Percentiles rank a stretch among this genome's conserved stretches.
Conservation (phyloP, 2,888 invertebrate species). For the Drosophila falleni region DNA sequence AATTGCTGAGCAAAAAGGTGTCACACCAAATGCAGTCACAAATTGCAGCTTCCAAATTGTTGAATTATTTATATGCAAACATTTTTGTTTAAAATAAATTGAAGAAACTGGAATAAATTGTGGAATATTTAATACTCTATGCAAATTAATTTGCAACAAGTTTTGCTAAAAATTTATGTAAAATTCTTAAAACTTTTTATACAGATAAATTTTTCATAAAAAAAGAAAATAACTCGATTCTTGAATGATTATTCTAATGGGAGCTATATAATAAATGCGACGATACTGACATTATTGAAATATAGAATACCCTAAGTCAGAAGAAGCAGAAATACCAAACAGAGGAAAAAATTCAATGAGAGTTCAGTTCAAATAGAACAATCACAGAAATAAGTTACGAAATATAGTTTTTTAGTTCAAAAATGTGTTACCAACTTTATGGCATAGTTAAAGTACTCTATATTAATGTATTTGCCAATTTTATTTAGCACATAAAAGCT, state of each 20-base stretch:
- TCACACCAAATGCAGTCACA: conserved; percentile 21
- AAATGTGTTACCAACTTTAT: not conserved
- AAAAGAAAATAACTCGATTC: no score
- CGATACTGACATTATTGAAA: no score
- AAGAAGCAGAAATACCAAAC: no score
- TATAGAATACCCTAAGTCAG: no score
- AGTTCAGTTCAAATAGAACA: no score
- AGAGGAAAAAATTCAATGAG: no score
- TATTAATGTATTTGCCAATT: not conserved
- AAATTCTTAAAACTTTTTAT: not conserved
- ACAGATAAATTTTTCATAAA: not conserved
- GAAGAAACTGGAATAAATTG: not conserved
- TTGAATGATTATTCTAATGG: no score
- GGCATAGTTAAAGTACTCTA: not conserved
- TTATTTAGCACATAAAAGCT: not conserved
- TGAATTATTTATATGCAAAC: conserved; percentile 22
- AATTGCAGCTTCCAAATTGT: conserved; percentile 17
- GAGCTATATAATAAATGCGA: no score
- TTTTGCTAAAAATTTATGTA: not conserved
- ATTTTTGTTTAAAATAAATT: conserved; percentile 10
- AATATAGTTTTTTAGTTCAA: no score
- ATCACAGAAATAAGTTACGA: no score
- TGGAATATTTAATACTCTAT: conserved; percentile 1
- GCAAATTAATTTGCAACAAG: not conserved
- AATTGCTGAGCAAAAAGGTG: conserved; percentile 18